Base-by-base conservation (phyloP, 2,797 vertebrate genomes). In the Morelia viridis region DNA sequence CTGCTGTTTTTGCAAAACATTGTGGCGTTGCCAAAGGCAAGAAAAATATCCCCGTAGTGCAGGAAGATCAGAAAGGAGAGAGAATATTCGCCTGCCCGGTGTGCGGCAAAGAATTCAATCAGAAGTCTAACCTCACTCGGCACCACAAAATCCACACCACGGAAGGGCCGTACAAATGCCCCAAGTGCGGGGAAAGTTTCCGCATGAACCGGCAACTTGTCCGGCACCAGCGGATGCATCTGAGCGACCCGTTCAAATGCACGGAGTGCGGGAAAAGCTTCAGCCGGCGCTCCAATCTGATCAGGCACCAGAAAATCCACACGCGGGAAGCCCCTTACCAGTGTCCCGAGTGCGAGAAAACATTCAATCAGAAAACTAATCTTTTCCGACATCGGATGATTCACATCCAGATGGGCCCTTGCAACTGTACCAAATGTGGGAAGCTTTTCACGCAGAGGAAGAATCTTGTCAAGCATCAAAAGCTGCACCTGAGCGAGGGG, bases 291-390 rank as follows among this genome's bases (percentile, higher is more conserved):
- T 98, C 98, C 11, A 98, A 98, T 89, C 96, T 99, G 88, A 92
- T 97, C 0, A 98, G 98, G 76, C 98, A 99, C 7, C 96, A 98
- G 95, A 97, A 97, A 1, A 98, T 98, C 61, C 98, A 99, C 97
- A 98, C 97, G 0, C 97, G 98, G 5, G 97, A 96, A 87, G 97
- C 98, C 76, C 98, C 98, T 0, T 97, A 98, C 53, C 97, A 97
- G 95, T 99, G 98, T 8, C 86, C 95, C 0, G 98, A 98, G 92
- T 99, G 98, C 0, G 98, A 98, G 11, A 97, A 98, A 95, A 97
- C 98, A 5, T 99, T 99, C 22, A 98, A 98, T 94, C 98, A 98
- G 97, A 98, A 98, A 0, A 98, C 98, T 31, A 98, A 98, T n/a
- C 97, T 99, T 17, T 96, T 98, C 5, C 97, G 98, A 0, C 98